Percentiles rank a stretch among this genome's conserved stretches.
Conservation (phyloP, 1,140 invertebrate species). For the Eumeta japonica region DNA sequence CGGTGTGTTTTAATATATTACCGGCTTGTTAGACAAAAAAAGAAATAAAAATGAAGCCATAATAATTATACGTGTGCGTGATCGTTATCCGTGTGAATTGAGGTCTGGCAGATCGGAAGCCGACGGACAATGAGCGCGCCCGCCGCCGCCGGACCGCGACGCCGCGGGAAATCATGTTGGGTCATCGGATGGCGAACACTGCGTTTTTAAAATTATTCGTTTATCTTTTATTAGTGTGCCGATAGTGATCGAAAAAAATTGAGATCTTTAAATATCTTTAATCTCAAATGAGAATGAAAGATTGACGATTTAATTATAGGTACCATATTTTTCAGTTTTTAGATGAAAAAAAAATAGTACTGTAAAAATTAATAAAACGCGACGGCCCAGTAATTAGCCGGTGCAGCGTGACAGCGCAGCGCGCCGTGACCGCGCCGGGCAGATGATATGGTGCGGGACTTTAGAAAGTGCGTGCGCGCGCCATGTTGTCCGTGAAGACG, state of each 20-base stretch:
- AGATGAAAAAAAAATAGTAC: too few species aligned
- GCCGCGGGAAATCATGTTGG: constrained; percentile 44
- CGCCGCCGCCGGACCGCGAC: constrained; percentile 22
- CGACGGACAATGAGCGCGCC: constrained; percentile 39
- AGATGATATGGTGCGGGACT: constrained; percentile 42
- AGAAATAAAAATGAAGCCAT: too few species aligned
- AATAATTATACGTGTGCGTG: constrained; percentile 12
- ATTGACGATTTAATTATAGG: too few species aligned
- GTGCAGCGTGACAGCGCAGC: constrained; percentile 43
- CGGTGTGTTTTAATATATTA: too few species aligned
- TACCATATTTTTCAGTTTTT: too few species aligned
- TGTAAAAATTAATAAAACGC: too few species aligned
- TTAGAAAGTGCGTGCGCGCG: constrained; percentile 48
- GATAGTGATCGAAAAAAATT: too few species aligned
- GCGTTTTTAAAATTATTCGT: too few species aligned
- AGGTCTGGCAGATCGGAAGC: constrained; percentile 19
- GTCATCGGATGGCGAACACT: too few species aligned
- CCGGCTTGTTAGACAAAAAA: too few species aligned
- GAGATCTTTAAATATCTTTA: too few species aligned
- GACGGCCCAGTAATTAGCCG: constrained; percentile 47
- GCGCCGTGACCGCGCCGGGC: constrained; percentile 31
- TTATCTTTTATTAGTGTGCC: too few species aligned
- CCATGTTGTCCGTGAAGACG: constrained; percentile 51
- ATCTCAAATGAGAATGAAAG: neutral
- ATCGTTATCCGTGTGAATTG: constrained; percentile 22